A percentile compares a stretch with the other conserved stretches of the same genome.
These are phyloP conservation scores for Macheiramphus alcinus DNA, from an alignment of 2,113 vertebrate species.

Conservation along the genomic window DNA sequence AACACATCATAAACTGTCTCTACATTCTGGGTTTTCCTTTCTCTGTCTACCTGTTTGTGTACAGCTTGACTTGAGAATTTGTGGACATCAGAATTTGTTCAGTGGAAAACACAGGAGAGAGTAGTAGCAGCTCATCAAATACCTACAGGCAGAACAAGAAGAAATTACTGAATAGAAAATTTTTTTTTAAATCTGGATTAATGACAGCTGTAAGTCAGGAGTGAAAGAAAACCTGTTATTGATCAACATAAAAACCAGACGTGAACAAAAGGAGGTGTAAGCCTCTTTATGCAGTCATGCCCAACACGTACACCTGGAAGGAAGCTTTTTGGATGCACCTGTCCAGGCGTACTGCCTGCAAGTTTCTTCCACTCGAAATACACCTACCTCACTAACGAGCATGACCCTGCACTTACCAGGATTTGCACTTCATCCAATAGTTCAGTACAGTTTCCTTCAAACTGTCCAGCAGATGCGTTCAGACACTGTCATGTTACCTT, in stretches of 20 bases:
- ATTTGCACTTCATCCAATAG: constrained; percentile 74
- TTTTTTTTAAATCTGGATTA: neutral
- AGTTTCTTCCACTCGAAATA: neutral
- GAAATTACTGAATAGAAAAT: neutral
- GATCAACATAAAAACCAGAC: neutral
- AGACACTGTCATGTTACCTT: neutral
- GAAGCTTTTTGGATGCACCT: no score
- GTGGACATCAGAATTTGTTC: constrained; percentile 70
- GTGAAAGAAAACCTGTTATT: neutral
- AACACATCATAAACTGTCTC: neutral
- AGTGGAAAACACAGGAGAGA: constrained; percentile 21
- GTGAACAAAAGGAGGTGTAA: neutral
- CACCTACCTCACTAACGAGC: neutral
- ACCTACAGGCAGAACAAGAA: constrained; percentile 54
- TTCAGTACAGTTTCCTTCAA: neutral
- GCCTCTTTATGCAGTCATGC: neutral
- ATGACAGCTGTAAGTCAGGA: neutral
- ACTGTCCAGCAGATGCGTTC: neutral
- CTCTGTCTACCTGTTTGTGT: constrained; percentile 67
- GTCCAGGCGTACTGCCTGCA: neutral
- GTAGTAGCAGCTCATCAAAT: constrained; percentile 67
- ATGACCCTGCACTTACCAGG: constrained; percentile 42
- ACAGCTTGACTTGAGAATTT: constrained; percentile 67
- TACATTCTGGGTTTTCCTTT: neutral
- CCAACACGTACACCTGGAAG: neutral